phyloP scores from a whole-genome alignment of 2,797 vertebrate species.

The Tenualosa thibaudeaui region DNA sequence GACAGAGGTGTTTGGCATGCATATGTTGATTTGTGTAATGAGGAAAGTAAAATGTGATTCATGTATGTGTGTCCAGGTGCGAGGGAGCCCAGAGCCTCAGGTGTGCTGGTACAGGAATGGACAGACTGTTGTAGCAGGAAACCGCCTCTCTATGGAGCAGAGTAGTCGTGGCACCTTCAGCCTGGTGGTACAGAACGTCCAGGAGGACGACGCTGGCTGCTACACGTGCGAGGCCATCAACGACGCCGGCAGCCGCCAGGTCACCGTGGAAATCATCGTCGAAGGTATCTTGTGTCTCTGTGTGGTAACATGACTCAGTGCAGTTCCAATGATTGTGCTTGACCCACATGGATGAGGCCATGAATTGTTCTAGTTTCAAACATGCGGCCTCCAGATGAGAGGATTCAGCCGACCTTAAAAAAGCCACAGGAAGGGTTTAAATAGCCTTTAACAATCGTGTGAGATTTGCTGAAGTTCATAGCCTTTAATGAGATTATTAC shows the following conservation, averaged over 20 bases:
- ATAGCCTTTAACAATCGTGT: slow-evolving; percentile 20
- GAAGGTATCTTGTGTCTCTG: slow-evolving; percentile 73
- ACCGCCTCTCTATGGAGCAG: slow-evolving; percentile 66
- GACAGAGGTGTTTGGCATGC: too few species aligned
- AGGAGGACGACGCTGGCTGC: slow-evolving; percentile 77
- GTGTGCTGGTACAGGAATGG: slow-evolving; percentile 81
- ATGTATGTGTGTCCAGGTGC: slow-evolving; percentile 63
- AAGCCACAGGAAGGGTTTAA: background rate
- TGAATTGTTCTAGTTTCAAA: background rate
- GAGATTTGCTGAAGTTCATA: background rate
- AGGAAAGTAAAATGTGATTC: background rate
- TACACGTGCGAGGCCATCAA: slow-evolving; percentile 88
- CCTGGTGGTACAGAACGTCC: slow-evolving; percentile 76
- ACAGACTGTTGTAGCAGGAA: slow-evolving; percentile 72
- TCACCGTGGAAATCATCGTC: slow-evolving; percentile 86
- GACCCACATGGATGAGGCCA: background rate
- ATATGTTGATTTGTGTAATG: background rate
- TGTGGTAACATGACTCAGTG: background rate
- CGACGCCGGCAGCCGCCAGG: slow-evolving; percentile 80
- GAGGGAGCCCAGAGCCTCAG: slow-evolving; percentile 66
- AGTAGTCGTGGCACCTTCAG: slow-evolving; percentile 82
- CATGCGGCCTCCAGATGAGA: background rate
- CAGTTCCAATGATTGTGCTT: background rate
- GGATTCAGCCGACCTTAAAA: background rate
- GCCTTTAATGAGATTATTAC: slow-evolving; percentile 17